Percentiles rank a stretch among this genome's conserved stretches.
Conservation (phyloP, 2,113 vertebrate genomes). For the Seriola quinqueradiata region DNA sequence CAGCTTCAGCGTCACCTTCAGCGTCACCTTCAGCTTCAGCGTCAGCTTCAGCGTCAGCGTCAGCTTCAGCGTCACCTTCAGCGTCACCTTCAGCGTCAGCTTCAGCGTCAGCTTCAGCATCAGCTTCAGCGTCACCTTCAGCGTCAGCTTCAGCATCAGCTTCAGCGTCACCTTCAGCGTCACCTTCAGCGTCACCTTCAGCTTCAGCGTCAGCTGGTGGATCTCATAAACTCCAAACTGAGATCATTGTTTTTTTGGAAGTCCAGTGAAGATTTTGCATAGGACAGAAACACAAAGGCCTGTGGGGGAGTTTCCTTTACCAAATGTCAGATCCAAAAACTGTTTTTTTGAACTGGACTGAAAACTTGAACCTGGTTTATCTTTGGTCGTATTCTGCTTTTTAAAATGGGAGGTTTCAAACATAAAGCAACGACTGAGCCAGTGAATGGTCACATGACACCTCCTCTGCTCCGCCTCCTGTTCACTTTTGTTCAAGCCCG, state of each 20-base stretch:
- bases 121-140: too few relatives aligned
- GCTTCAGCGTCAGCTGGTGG: not conserved
- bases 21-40: too few relatives aligned
- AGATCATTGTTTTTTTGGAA: not conserved
- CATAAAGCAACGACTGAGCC: not conserved
- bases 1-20: too few relatives aligned
- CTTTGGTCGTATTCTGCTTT: not conserved
- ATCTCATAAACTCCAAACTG: not conserved
- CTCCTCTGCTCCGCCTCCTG: not conserved
- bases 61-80: too few relatives aligned
- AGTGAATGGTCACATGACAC: not conserved
- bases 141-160: too few relatives aligned
- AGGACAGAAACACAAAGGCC: slow-evolving; percentile 10
- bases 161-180: too few relatives aligned
- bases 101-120: too few relatives aligned
- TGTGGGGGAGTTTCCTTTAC: not conserved
- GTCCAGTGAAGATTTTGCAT: slow-evolving; percentile 12
- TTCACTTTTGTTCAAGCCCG: too few relatives aligned
- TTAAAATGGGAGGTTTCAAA: not conserved
- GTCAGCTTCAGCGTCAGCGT: too few relatives aligned
- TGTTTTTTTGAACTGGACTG: not conserved
- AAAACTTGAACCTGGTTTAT: not conserved
- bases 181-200: too few relatives aligned
- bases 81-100: too few relatives aligned
- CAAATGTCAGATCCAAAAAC: not conserved